A percentile compares a stretch with the other conserved stretches of the same genome.
Evolutionary conservation across 2,888 invertebrate species (phyloP).

Genomic region (Nysson spinosus): DNA sequence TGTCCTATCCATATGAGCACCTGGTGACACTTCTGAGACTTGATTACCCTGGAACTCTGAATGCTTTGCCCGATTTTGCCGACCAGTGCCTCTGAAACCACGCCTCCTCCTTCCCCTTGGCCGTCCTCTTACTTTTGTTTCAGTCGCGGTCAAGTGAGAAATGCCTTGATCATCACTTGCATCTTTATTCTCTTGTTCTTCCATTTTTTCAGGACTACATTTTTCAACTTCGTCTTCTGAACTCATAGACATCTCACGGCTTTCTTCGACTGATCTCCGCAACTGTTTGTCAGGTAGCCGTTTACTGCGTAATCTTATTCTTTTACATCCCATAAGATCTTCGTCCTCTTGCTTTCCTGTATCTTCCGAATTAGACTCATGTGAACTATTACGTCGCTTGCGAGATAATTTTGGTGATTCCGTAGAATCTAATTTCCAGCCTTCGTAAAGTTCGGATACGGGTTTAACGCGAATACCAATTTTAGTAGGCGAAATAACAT

Average conservation of each 20-base stretch:
- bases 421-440: conserved; percentile 69
- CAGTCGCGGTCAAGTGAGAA: conserved; percentile 37
- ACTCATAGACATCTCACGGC: conserved; percentile 65
- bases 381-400: conserved; percentile 67
- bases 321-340: conserved; percentile 68
- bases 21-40: conserved; percentile 33
- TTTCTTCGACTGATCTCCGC: conserved; percentile 73
- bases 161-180: conserved; percentile 52
- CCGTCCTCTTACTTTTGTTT: conserved; percentile 56
- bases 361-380: conserved; percentile 76
- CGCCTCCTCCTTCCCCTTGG: conserved; percentile 61
- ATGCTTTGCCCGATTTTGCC: conserved; percentile 43
- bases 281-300: conserved; percentile 67
- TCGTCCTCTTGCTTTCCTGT: conserved; percentile 76
- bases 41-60: conserved; percentile 37
- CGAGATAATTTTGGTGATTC: conserved; percentile 62
- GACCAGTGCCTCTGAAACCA: conserved; percentile 51
- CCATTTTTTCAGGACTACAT: conserved; percentile 39
- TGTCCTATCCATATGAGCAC: conserved; percentile 29
- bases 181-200: conserved; percentile 56
- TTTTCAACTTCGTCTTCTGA: conserved; percentile 70
- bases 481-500: conserved; percentile 13
- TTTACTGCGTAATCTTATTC: conserved; percentile 69
- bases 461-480: conserved; percentile 69
- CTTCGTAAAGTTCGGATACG: conserved; percentile 70